These are phyloP conservation scores for human DNA, from an alignment of 2,113 vertebrate genomes.

Conservation along the genomic window GRCh38 chr12:77477501-77478000, in stretches of 20 bases:
- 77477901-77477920: neutral
- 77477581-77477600: neutral
- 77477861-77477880: neutral
- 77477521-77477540: neutral
- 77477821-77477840: neutral
- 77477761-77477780: neutral
- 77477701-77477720: neutral
- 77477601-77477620: neutral
- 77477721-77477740: neutral
- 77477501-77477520: constrained; percentile 12
- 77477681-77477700: neutral
- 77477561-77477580: neutral
- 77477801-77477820: neutral
- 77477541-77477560: constrained; percentile 45
- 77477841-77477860: neutral
- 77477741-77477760: neutral
- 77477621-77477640: constrained; percentile 45
- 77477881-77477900: neutral
- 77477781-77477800: neutral
- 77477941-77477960: neutral
- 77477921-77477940: neutral
- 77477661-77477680: neutral
- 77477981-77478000: neutral
- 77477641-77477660: neutral
- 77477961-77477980: neutral